Percentiles rank a stretch among this genome's conserved stretches.
These are phyloP conservation scores for Amphiprion clarkii DNA, from an alignment of 2,797 vertebrate species.

Conservation along the genomic window DNA sequence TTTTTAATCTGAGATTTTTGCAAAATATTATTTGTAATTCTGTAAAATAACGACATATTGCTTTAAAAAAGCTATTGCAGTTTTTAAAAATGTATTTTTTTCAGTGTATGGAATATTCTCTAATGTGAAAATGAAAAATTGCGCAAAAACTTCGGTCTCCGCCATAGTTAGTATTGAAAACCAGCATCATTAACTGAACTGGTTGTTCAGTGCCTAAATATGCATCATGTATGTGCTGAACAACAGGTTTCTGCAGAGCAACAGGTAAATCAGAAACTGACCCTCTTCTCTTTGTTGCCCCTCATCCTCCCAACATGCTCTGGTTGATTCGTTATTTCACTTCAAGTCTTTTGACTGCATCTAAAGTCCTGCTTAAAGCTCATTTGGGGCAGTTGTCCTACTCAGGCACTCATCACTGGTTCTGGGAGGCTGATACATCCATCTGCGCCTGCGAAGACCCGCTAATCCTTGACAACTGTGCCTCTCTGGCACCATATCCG, in stretches of 20 bases:
- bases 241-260: constrained; percentile 34
- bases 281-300: background rate
- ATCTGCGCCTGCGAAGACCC: constrained; percentile 64
- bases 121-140: background rate
- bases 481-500: constrained; percentile 87
- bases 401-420: constrained; percentile 44
- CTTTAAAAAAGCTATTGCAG: no score
- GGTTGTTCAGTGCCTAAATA: constrained; percentile 6
- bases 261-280: constrained; percentile 49
- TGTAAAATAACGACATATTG: no score
- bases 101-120: background rate
- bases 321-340: constrained; percentile 1
- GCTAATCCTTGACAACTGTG: constrained; percentile 83
- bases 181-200: background rate
- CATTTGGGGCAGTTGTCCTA: constrained; percentile 27
- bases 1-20: no score
- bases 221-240: background rate
- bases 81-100: no score
- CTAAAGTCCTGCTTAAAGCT: constrained; percentile 24
- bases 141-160: background rate
- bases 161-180: background rate
- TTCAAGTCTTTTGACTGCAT: background rate
- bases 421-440: constrained; percentile 67
- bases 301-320: background rate
- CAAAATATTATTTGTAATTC: no score